These are phyloP conservation scores for Drosophila mojavensis DNA, from an alignment of 1,140 invertebrate species.

Conservation along the genomic window DNA sequence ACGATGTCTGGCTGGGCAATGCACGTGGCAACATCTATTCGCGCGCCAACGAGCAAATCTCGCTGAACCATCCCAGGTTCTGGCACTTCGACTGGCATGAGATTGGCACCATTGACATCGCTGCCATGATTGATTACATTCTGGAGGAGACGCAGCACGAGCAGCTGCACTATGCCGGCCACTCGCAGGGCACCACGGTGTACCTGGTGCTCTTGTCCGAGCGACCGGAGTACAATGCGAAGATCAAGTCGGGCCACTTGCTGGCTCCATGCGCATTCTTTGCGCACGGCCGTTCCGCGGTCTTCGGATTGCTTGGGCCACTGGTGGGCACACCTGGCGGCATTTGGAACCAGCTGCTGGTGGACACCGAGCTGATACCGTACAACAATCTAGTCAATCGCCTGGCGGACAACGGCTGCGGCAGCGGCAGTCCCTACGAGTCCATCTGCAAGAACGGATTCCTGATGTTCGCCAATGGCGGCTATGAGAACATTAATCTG, in stretches of 20 bases:
- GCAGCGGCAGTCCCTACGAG: conserved; percentile 20
- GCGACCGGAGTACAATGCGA: conserved; percentile 85
- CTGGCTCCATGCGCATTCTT: conserved; percentile 86
- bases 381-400: conserved; percentile 66
- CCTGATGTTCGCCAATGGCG: conserved; percentile 67
- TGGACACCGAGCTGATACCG: conserved; percentile 63
- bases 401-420: conserved; percentile 55
- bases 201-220: conserved; percentile 85
- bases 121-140: conserved; percentile 88
- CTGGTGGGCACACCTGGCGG: conserved; percentile 71
- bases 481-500: conserved; percentile 61
- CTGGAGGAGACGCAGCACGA: conserved; percentile 84
- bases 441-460: conserved; percentile 62
- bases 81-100: conserved; percentile 88
- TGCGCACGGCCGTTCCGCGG: conserved; percentile 58
- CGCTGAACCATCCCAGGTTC: conserved; percentile 81
- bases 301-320: conserved; percentile 58
- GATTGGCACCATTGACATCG: conserved; percentile 88
- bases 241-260: conserved; percentile 85
- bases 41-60: conserved; percentile 84
- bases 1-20: conserved; percentile 91
- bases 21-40: conserved; percentile 88
- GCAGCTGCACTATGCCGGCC: conserved; percentile 84
- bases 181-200: conserved; percentile 86
- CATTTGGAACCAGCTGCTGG: conserved; percentile 60